Percentiles rank a stretch among this genome's conserved stretches.
Conservation (phyloP, 2,888 invertebrate species). For the Agonum fuliginosum region DNA sequence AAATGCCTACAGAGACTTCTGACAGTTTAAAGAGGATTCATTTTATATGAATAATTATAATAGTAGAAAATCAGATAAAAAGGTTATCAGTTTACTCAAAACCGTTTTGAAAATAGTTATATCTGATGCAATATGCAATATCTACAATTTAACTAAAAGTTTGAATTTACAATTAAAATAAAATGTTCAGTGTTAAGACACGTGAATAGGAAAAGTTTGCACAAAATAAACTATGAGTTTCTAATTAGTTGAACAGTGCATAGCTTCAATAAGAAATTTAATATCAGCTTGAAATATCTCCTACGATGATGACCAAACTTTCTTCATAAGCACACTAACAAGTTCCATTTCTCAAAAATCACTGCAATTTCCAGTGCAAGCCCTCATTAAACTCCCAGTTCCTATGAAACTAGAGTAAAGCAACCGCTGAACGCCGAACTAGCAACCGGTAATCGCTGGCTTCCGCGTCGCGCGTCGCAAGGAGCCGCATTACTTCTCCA, state of each 20-base stretch:
- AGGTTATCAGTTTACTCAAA: too few relatives aligned
- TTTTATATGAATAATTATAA: too few relatives aligned
- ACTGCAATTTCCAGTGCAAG: not conserved
- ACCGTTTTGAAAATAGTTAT: too few relatives aligned
- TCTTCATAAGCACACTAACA: too few relatives aligned
- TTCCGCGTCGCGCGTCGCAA: constrained; percentile 3
- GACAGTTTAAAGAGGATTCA: too few relatives aligned
- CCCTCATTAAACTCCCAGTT: not conserved
- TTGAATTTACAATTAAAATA: not conserved
- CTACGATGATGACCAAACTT: too few relatives aligned
- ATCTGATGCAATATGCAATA: too few relatives aligned
- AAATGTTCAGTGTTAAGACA: not conserved
- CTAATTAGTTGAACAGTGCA: not conserved
- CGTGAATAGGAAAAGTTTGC: not conserved
- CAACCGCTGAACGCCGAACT: not conserved
- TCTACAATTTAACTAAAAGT: too few relatives aligned
- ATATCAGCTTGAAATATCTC: not conserved
- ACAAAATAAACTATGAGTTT: not conserved
- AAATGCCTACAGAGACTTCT: too few relatives aligned
- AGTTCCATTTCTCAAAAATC: not conserved
- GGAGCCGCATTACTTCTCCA: not conserved
- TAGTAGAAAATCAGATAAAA: too few relatives aligned
- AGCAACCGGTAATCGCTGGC: constrained; percentile 14
- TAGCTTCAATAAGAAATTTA: not conserved
- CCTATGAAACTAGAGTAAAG: not conserved